Conservation (phyloP, 2,113 vertebrate species). For the Setophaga petechia region DNA sequence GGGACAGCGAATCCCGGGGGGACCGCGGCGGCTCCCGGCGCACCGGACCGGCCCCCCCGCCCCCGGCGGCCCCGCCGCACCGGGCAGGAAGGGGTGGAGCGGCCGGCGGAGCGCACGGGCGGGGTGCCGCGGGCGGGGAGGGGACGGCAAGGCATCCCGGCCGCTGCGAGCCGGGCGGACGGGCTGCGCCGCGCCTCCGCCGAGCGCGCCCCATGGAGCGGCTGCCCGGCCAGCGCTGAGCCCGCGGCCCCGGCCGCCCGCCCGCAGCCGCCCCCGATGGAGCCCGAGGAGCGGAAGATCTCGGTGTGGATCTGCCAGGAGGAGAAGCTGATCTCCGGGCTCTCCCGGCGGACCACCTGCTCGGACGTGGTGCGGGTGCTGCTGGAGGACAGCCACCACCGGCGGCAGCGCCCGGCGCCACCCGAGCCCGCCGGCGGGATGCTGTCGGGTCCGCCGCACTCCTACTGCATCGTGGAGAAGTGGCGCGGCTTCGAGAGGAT, state of each 20-base stretch:
- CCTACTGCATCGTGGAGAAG: conserved; percentile 92
- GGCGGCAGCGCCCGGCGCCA: conserved; percentile 60
- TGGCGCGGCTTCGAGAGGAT: conserved; percentile 93
- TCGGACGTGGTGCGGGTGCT: conserved; percentile 89
- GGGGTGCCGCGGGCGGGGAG: background rate
- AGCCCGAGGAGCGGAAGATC: conserved; percentile 81
- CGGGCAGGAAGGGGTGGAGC: background rate
- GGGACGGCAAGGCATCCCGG: background rate
- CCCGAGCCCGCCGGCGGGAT: conserved; percentile 68
- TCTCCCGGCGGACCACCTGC: conserved; percentile 90
- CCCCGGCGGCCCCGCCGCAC: background rate
- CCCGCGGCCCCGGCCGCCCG: conserved; percentile 22
- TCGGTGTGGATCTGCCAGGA: conserved; percentile 94
- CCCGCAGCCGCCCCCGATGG: conserved; percentile 70
- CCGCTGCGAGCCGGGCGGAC: background rate
- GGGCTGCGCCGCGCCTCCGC: background rate
- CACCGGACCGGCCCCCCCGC: background rate
- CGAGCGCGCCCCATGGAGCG: conserved; percentile 11
- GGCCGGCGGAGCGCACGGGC: background rate
- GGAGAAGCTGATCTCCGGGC: conserved; percentile 89
- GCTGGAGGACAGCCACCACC: conserved; percentile 80
- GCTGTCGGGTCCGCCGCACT: conserved; percentile 82
- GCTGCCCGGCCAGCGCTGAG: conserved; percentile 6
- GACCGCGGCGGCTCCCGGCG: too few species aligned
- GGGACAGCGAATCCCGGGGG: background rate